Percentiles rank a stretch among this genome's conserved stretches.
Conservation (phyloP, 1,140 invertebrate species). For the Drosophila arizonae region DNA sequence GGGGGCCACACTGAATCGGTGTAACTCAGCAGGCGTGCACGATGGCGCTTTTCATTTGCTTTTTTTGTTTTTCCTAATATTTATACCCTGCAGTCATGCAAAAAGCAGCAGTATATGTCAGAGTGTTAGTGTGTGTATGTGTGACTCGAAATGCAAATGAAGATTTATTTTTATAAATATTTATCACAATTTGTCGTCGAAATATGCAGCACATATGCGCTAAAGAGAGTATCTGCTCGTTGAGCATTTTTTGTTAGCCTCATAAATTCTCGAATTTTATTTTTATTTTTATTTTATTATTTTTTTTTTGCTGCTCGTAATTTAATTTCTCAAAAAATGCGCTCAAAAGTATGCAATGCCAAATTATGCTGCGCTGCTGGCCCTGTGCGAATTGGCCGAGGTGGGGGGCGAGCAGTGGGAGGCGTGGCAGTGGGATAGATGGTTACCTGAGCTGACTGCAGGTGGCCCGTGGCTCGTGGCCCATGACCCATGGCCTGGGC, state of each 20-base stretch:
- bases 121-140: neutral
- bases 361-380: constrained; percentile 63
- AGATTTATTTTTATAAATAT: no score
- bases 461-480: neutral
- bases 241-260: no score
- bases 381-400: neutral
- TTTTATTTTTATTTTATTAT: constrained; percentile 14
- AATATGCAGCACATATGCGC: neutral
- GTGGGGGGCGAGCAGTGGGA: neutral
- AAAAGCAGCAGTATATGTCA: neutral
- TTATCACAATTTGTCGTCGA: neutral
- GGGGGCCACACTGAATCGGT: constrained; percentile 1
- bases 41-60: neutral
- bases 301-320: constrained; percentile 45
- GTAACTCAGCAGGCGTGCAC: constrained; percentile 8
- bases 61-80: constrained; percentile 16
- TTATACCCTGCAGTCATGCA: constrained; percentile 20
- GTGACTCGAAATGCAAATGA: no score
- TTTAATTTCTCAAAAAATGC: constrained; percentile 61
- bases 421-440: neutral
- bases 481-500: neutral
- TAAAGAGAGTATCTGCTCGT: constrained; percentile 16
- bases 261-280: neutral
- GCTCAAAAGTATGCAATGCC: constrained; percentile 70
- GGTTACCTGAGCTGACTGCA: neutral